Evolutionary conservation across 2,888 invertebrate genomes (phyloP), one percentile per base, ranked within the genome.

Genomic region (Drosophila infuscata): DNA sequence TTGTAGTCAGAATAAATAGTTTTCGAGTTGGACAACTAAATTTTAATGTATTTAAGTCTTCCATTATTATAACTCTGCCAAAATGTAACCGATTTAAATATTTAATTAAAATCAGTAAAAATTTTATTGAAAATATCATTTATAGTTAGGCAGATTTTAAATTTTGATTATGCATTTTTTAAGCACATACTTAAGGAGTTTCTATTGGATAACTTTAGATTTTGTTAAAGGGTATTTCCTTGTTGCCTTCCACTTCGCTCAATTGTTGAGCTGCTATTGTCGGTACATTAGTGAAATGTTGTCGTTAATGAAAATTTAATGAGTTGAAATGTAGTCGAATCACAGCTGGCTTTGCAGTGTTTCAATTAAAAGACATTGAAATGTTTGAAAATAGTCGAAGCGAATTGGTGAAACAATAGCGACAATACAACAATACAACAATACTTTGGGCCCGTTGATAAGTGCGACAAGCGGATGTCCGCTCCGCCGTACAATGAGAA

Each of bases 401-500:
- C 59, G 70, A 72, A 66, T 52, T 76, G 59, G 61, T 54, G 65
- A 65, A 70, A 70, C 69, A 70, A 61, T 48, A 41, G 70, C 52
- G 29, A 62, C 71, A 76, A 56, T 29, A 46, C 38, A 56, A 62
- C 71, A 76, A 67, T 72, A 68, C 53, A n/a, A 30, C 29, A 56
- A 56, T 29, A 46, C 38, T 38, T 29, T 30, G n/a, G 71, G 68
- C 60, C 60, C 38, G 66, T 72, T 59, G 73, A 82, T 70, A 88
- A 88, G 83, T 79, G 85, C 76, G 83, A 79, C 76, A 83, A 81
- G 49, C 79, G 87, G 89, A 87, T 83, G 74, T 87, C 87, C 88
- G 83, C 12, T 35, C 74, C 71, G 75, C 69, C 71, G 71, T 78
- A 86, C 89, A 75, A 86, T 73, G 32, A 53, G 38, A 43, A 36